Evolutionary conservation across 2,797 vertebrate genomes (phyloP).

Genomic region (Hirundo rustica): DNA sequence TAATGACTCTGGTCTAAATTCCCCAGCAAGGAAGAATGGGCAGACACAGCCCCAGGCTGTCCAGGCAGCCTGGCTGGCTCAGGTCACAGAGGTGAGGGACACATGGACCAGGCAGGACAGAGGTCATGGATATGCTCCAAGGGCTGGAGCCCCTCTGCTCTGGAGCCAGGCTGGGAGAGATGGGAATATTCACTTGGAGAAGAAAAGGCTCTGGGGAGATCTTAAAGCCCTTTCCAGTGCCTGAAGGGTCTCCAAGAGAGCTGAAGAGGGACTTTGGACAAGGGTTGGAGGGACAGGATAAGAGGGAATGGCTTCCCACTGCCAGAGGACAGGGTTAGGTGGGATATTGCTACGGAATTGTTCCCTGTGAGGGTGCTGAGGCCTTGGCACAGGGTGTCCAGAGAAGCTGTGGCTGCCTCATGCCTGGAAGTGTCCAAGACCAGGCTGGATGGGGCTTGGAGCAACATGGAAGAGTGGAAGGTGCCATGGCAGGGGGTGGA

Average conservation of each 20-base stretch:
- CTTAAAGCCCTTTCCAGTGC: background rate
- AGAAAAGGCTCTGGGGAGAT: background rate
- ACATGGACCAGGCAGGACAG: background rate
- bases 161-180: background rate
- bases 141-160: background rate
- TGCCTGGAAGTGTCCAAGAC: accelerated
- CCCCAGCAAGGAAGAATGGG: background rate
- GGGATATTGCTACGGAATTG: background rate
- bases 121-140: background rate
- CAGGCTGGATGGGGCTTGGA: background rate
- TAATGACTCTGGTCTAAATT: background rate
- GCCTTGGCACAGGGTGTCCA: background rate
- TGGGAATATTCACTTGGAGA: background rate
- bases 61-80: background rate
- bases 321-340: background rate
- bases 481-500: background rate
- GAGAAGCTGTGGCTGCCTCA: background rate
- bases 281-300: background rate
- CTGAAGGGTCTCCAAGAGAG: background rate
- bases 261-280: background rate
- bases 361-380: accelerated
- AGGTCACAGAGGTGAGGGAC: background rate
- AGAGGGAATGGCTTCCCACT: background rate
- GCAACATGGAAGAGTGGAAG: accelerated
- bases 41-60: background rate